These are phyloP conservation scores for Diachasmimorpha longicaudata DNA, from an alignment of 1,140 invertebrate genomes.

Conservation along the genomic window DNA sequence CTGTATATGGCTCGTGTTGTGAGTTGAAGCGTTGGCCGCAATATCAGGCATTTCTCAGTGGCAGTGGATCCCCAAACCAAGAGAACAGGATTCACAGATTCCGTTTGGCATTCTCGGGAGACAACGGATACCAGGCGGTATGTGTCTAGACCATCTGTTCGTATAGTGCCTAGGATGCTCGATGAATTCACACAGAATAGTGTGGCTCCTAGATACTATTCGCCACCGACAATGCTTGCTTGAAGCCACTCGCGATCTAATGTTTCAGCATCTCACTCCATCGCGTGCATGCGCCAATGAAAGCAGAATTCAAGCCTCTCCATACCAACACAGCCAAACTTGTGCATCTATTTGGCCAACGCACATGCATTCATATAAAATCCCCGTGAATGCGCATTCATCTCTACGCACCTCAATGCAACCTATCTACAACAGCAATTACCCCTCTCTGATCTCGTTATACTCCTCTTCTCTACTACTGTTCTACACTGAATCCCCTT, in stretches of 20 bases:
- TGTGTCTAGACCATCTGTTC: slow-evolving; percentile 27
- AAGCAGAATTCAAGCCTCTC: not conserved
- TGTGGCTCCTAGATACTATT: not conserved
- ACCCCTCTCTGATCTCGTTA: not conserved
- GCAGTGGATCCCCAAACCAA: not conserved
- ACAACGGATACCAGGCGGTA: slow-evolving; percentile 34
- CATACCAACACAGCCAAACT: not conserved
- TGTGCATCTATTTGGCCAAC: not conserved
- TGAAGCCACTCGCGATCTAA: not conserved
- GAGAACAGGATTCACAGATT: slow-evolving; percentile 44
- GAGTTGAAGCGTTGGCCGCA: not conserved
- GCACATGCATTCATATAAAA: not conserved
- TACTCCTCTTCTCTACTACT: not conserved
- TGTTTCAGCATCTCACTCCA: not conserved
- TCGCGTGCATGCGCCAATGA: not conserved
- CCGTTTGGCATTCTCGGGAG: slow-evolving; percentile 48
- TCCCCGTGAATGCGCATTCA: not conserved
- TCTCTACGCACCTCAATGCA: not conserved
- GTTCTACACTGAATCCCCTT: not conserved
- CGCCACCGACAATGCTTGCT: slow-evolving; percentile 10
- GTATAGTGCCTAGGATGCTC: slow-evolving; percentile 1
- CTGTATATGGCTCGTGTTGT: not conserved
- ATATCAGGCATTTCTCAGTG: slow-evolving; percentile 28
- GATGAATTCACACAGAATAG: slow-evolving; percentile 4
- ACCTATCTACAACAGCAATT: not conserved